phyloP scores from a whole-genome alignment of 2,797 vertebrate genomes.

The Siniperca scherzeri region DNA sequence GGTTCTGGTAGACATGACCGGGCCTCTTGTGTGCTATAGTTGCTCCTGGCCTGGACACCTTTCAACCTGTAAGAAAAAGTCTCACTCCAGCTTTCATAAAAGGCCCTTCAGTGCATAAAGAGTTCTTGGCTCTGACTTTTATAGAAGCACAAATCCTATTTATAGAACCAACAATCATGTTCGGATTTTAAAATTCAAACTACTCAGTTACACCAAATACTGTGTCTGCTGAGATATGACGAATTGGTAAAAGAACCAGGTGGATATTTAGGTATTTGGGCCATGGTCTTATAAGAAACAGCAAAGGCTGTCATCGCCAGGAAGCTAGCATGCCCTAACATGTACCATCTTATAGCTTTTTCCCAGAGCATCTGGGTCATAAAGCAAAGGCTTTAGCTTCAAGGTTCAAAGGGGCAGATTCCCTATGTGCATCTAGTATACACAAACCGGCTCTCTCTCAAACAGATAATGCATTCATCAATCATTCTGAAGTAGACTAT shows the following conservation, averaged over 20 bases:
- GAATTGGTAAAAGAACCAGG: constrained; percentile 72
- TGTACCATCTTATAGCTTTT: constrained; percentile 76
- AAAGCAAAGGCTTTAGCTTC: constrained; percentile 75
- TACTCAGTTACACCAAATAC: constrained; percentile 8
- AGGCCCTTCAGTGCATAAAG: constrained; percentile 51
- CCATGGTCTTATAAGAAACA: constrained; percentile 77
- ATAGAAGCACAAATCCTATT: constrained; percentile 62
- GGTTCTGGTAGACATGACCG: constrained; percentile 75
- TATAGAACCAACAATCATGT: constrained; percentile 53
- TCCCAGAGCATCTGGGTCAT: constrained; percentile 83
- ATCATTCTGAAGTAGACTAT: not conserved
- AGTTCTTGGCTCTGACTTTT: constrained; percentile 41
- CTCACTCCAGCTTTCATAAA: constrained; percentile 59
- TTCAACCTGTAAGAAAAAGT: constrained; percentile 64
- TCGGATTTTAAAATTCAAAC: constrained; percentile 43
- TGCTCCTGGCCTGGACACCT: constrained; percentile 69
- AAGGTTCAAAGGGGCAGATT: constrained; percentile 77
- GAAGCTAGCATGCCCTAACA: constrained; percentile 80
- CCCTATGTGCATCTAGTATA: constrained; percentile 32
- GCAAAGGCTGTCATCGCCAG: constrained; percentile 73
- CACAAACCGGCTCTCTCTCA: constrained; percentile 34
- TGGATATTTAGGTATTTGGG: constrained; percentile 81
- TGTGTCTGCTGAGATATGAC: constrained; percentile 44
- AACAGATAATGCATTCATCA: not conserved
- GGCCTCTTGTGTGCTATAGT: constrained; percentile 73